These are phyloP conservation scores for Rhinolophus sinicus DNA, from an alignment of 2,113 vertebrate species.

Conservation along the genomic window DNA sequence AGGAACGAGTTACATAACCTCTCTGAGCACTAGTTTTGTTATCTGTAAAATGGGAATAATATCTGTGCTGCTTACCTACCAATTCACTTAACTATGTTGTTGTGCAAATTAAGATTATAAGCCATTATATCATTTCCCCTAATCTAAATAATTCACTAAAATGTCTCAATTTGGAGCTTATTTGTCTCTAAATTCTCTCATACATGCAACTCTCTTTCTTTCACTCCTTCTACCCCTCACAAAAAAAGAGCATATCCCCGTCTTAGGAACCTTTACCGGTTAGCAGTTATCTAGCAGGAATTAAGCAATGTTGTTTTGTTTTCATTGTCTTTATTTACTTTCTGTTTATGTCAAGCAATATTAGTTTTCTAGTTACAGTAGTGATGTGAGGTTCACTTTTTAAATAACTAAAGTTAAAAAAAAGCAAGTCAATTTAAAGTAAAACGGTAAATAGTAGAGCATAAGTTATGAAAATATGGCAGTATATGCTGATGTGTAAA, in stretches of 20 bases:
- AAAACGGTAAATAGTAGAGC: background rate
- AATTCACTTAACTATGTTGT: background rate
- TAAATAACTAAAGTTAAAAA: background rate
- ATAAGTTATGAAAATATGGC: constrained; percentile 32
- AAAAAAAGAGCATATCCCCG: background rate
- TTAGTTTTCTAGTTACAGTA: constrained; percentile 1
- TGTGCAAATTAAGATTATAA: background rate
- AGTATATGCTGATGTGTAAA: background rate
- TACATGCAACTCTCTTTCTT: background rate
- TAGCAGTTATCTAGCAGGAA: background rate
- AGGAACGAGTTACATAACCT: background rate
- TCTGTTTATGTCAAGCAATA: background rate
- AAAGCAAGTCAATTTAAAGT: background rate
- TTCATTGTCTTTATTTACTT: constrained; percentile 47
- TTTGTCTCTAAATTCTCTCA: background rate
- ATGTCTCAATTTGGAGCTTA: background rate
- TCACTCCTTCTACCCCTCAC: background rate
- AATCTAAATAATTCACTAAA: background rate
- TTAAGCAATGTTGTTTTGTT: background rate
- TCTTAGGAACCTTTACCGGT: background rate
- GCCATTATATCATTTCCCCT: background rate
- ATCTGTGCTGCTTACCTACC: background rate
- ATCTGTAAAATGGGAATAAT: background rate
- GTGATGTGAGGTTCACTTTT: constrained; percentile 13
- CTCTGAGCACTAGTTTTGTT: background rate